Percentiles rank a stretch among this genome's conserved stretches.
phyloP scores from a whole-genome alignment of 2,888 invertebrate genomes.

The Stenchaetothrips biformis region DNA sequence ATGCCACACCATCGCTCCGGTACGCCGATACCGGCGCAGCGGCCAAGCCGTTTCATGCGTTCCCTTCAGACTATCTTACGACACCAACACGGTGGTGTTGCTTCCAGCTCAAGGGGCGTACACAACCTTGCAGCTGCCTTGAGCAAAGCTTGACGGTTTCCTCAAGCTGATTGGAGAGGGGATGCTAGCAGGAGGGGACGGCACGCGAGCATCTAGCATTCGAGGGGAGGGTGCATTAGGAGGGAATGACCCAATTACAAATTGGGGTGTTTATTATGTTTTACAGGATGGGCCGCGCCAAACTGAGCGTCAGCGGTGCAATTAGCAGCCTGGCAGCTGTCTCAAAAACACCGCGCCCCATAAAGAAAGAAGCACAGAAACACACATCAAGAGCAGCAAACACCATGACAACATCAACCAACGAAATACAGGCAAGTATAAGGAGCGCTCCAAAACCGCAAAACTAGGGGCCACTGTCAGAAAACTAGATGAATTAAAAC shows the following conservation, averaged over 20 bases:
- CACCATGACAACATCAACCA: not conserved
- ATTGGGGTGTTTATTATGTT: not conserved
- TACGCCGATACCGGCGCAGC: too few species aligned
- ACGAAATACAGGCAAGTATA: conserved; percentile 2
- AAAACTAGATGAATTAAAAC: not conserved
- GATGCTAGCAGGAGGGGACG: too few species aligned
- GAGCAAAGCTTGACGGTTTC: too few species aligned
- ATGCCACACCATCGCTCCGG: too few species aligned
- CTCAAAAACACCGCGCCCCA: not conserved
- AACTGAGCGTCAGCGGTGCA: not conserved
- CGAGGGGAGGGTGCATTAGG: not conserved
- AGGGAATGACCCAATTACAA: too few species aligned
- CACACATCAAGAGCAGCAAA: conserved; percentile 7
- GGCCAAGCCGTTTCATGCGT: too few species aligned
- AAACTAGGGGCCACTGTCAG: conserved; percentile 4
- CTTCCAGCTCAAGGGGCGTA: too few species aligned
- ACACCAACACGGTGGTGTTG: too few species aligned
- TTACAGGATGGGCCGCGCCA: not conserved
- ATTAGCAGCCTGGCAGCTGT: not conserved
- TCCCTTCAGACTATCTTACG: too few species aligned
- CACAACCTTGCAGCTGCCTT: too few species aligned
- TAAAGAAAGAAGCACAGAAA: not conserved
- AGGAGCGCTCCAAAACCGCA: not conserved
- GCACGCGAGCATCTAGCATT: not conserved
- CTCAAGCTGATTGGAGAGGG: too few species aligned